These are phyloP conservation scores for Autographa gamma DNA, from an alignment of 2,888 invertebrate genomes.

Conservation along the genomic window DNA sequence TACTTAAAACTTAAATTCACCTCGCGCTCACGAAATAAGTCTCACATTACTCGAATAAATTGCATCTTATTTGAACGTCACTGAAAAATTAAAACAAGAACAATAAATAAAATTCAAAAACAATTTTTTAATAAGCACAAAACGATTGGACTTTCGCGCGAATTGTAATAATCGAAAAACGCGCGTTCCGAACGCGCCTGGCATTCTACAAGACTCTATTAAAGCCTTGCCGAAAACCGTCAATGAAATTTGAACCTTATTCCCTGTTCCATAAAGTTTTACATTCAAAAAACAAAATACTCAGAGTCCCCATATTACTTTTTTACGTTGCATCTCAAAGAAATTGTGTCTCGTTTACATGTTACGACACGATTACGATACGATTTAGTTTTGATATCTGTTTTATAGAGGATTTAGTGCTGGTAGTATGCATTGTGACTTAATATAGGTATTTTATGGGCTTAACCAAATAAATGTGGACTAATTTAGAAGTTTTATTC, in stretches of 20 bases:
- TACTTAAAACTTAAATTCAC: neutral
- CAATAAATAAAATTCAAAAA: conserved; percentile 43
- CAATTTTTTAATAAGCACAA: conserved; percentile 59
- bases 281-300: neutral
- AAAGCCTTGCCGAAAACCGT: conserved; percentile 52
- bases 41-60: conserved; percentile 29
- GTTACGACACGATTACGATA: conserved; percentile 69
- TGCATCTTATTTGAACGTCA: conserved; percentile 43
- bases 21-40: neutral
- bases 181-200: conserved; percentile 71
- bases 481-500: conserved; percentile 28
- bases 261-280: neutral
- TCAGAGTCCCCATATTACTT: conserved; percentile 63
- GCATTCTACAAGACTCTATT: conserved; percentile 79
- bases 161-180: conserved; percentile 79
- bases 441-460: conserved; percentile 37
- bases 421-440: conserved; percentile 32
- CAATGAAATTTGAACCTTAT: conserved; percentile 41
- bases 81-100: conserved; percentile 44
- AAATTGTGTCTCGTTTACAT: conserved; percentile 66
- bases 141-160: conserved; percentile 69
- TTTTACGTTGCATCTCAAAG: conserved; percentile 73
- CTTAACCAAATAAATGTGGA: conserved; percentile 19
- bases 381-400: conserved; percentile 51
- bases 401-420: conserved; percentile 37